Evolutionary conservation across 2,888 invertebrate genomes (phyloP).

Genomic region (Euplexia lucipara): DNA sequence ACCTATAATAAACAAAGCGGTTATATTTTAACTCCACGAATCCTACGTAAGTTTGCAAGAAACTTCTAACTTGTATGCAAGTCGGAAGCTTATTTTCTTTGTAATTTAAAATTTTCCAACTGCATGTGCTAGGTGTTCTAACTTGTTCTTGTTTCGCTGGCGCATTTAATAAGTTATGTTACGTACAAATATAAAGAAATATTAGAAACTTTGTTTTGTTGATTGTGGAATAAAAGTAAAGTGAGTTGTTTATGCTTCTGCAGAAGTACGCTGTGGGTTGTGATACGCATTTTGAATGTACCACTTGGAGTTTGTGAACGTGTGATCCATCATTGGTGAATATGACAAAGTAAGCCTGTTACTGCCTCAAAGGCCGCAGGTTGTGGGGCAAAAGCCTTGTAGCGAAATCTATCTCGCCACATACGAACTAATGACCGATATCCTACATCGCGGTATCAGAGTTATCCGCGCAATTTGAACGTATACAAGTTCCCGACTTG

Average conservation of each 20-base stretch:
- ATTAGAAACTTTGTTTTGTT: constrained; percentile 56
- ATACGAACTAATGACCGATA: too few relatives aligned
- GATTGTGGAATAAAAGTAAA: constrained; percentile 49
- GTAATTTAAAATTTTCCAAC: constrained; percentile 85
- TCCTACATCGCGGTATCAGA: too few relatives aligned
- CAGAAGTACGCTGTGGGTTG: constrained; percentile 25
- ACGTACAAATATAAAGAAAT: constrained; percentile 61
- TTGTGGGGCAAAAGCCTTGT: too few relatives aligned
- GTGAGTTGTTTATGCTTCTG: constrained; percentile 43
- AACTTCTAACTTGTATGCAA: constrained; percentile 80
- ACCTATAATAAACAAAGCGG: constrained; percentile 63
- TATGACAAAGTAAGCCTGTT: too few relatives aligned
- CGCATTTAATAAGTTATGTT: constrained; percentile 63
- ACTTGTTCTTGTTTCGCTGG: constrained; percentile 67
- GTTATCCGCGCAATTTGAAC: too few relatives aligned
- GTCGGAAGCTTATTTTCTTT: constrained; percentile 82
- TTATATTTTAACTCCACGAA: constrained; percentile 78
- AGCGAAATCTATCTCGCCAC: too few relatives aligned
- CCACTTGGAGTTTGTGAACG: constrained; percentile 15
- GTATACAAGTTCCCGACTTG: too few relatives aligned
- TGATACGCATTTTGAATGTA: constrained; percentile 36
- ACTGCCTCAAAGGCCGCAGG: too few relatives aligned
- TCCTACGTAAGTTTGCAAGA: constrained; percentile 82
- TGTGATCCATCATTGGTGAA: neutral
- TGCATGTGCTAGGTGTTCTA: constrained; percentile 76